phyloP scores from a whole-genome alignment of 2,797 vertebrate genomes.

The Merluccius polli region DNA sequence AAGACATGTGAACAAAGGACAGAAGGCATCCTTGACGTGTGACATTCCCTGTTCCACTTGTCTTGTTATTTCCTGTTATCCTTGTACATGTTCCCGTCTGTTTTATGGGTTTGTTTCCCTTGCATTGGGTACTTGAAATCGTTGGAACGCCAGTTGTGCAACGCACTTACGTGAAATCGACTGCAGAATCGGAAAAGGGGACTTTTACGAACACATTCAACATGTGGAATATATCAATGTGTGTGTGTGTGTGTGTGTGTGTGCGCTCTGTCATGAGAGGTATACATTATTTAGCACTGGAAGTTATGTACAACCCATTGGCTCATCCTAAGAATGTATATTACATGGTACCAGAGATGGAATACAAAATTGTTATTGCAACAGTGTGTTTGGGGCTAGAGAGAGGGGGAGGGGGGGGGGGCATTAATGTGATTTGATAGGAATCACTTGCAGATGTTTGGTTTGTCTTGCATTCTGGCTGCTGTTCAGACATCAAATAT shows the following conservation, averaged over 20 bases:
- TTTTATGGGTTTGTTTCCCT: not conserved
- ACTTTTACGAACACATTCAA: not conserved
- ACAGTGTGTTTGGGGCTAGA: not conserved
- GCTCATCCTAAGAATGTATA: not conserved
- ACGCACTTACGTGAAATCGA: not conserved
- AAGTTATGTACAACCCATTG: not conserved
- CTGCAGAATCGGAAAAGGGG: not conserved
- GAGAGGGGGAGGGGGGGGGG: not conserved
- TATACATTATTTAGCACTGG: not conserved
- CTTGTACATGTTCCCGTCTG: conserved; percentile 7
- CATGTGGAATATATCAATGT: not conserved
- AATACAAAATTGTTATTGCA: conserved; percentile 4
- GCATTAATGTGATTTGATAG: not conserved
- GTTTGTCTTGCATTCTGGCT: not conserved
- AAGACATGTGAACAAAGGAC: not conserved
- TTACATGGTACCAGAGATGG: not conserved
- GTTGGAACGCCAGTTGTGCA: not conserved
- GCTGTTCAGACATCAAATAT: not conserved
- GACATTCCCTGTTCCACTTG: not conserved
- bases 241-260: not conserved
- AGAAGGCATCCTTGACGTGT: not conserved
- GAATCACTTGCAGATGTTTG: conserved; percentile 4
- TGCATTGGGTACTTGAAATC: not conserved
- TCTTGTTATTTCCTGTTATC: not conserved
- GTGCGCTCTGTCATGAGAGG: not conserved